phyloP scores from a whole-genome alignment of 2,888 invertebrate genomes.

The Rugalucina vietnamica region DNA sequence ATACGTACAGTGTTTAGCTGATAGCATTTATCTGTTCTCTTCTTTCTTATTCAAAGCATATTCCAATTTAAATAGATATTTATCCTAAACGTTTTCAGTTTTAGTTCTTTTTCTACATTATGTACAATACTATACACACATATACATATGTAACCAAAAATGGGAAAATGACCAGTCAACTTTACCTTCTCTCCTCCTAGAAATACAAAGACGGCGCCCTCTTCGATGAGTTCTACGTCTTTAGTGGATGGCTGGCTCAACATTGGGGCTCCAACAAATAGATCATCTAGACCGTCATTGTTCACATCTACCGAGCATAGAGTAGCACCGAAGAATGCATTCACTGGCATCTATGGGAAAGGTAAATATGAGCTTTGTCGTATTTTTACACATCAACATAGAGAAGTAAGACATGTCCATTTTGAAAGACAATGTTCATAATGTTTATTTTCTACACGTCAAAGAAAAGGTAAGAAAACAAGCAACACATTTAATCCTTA shows the following conservation, averaged over 20 bases:
- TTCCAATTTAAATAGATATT: too few relatives aligned
- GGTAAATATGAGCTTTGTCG: too few relatives aligned
- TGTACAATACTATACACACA: neutral
- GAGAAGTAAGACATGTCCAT: too few relatives aligned
- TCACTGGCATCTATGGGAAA: conserved; percentile 52
- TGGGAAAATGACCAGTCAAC: neutral
- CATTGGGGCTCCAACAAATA: conserved; percentile 88
- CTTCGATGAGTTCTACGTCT: conserved; percentile 34
- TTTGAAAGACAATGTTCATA: too few relatives aligned
- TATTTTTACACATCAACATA: too few relatives aligned
- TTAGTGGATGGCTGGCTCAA: conserved; percentile 17
- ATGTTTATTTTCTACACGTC: too few relatives aligned
- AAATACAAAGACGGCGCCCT: conserved; percentile 54
- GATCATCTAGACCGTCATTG: conserved; percentile 87
- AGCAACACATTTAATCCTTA: too few relatives aligned
- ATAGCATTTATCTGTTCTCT: too few relatives aligned
- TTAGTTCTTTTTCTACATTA: neutral
- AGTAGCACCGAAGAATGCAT: conserved; percentile 88
- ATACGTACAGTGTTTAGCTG: too few relatives aligned
- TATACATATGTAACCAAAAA: neutral
- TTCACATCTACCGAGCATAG: conserved; percentile 88
- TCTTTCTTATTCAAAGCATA: too few relatives aligned
- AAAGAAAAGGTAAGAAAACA: too few relatives aligned
- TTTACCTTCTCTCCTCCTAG: conserved; percentile 30
- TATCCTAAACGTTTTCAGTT: too few relatives aligned